Percentiles rank a stretch among this genome's conserved stretches.
phyloP scores from a whole-genome alignment of 2,888 invertebrate species.

The Cordilura impudica region DNA sequence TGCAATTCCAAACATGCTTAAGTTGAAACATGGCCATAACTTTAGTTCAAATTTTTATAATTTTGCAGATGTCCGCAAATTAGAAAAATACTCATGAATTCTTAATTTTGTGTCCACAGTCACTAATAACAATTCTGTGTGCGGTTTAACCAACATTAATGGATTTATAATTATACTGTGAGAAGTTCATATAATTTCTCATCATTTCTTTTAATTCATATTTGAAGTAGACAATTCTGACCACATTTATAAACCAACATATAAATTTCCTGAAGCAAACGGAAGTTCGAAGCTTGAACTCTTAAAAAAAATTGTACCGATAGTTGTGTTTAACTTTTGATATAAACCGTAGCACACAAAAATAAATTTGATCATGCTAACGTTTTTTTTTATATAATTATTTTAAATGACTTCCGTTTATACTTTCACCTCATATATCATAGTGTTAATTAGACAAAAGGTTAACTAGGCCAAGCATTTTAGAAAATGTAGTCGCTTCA shows the following conservation, averaged over 20 bases:
- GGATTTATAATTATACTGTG: slow-evolving; percentile 61
- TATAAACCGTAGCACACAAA: not conserved
- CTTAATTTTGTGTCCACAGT: slow-evolving; percentile 7
- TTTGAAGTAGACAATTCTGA: slow-evolving; percentile 5
- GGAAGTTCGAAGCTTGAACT: slow-evolving; percentile 31
- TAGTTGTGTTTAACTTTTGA: not conserved
- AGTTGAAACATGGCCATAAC: slow-evolving; percentile 40
- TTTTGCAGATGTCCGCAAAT: slow-evolving; percentile 51
- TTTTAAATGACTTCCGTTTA: slow-evolving; percentile 52
- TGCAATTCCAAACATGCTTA: slow-evolving; percentile 33
- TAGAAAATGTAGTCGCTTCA: slow-evolving; percentile 17
- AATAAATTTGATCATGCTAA: not conserved
- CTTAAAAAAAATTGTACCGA: not conserved
- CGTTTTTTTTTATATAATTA: slow-evolving; percentile 1
- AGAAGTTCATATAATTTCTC: slow-evolving; percentile 50
- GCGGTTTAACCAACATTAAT: slow-evolving; percentile 45
- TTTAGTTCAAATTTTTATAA: not conserved
- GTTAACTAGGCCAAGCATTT: slow-evolving; percentile 52
- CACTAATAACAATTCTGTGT: slow-evolving; percentile 32
- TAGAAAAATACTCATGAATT: slow-evolving; percentile 38
- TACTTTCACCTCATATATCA: slow-evolving; percentile 49
- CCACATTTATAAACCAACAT: not conserved
- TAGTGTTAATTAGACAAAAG: slow-evolving; percentile 55
- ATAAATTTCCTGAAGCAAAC: slow-evolving; percentile 22
- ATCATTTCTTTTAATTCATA: slow-evolving; percentile 30